Conservation (phyloP, 2,797 vertebrate genomes). For the Sciaenops ocellatus region DNA sequence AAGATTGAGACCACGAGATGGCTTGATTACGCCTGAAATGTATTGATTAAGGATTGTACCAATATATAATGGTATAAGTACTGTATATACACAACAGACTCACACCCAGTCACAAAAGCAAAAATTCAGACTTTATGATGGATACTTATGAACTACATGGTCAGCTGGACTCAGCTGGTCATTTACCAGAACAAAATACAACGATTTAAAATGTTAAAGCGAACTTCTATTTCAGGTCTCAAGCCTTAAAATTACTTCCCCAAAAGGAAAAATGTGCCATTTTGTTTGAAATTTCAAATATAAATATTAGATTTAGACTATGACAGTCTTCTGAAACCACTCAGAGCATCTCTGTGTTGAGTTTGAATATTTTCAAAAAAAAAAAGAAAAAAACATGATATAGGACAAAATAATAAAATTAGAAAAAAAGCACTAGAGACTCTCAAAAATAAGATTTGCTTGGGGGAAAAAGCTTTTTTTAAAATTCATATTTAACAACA, state of each 20-base stretch:
- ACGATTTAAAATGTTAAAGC: constrained; percentile 3
- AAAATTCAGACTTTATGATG: not conserved
- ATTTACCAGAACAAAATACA: not conserved
- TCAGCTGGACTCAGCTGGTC: constrained; percentile 9
- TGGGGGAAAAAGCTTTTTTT: not conserved
- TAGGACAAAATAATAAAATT: not conserved
- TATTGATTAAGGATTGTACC: not conserved
- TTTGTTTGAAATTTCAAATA: constrained; percentile 14
- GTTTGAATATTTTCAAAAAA: not conserved
- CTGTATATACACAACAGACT: not conserved
- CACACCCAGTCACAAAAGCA: not conserved
- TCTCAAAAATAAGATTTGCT: not conserved
- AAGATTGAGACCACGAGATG: not conserved
- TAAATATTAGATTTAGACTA: not conserved
- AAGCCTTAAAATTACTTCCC: not conserved
- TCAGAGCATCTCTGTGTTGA: not conserved
- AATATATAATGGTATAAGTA: not conserved
- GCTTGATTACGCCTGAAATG: not conserved
- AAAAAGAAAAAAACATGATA: not conserved
- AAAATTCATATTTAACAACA: constrained; percentile 1
- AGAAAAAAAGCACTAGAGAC: not conserved
- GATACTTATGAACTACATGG: not conserved
- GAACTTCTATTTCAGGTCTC: not conserved
- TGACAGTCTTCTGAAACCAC: not conserved
- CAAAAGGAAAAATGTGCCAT: not conserved